Conservation (phyloP, 2,797 vertebrate genomes). For the Mallotus villosus region DNA sequence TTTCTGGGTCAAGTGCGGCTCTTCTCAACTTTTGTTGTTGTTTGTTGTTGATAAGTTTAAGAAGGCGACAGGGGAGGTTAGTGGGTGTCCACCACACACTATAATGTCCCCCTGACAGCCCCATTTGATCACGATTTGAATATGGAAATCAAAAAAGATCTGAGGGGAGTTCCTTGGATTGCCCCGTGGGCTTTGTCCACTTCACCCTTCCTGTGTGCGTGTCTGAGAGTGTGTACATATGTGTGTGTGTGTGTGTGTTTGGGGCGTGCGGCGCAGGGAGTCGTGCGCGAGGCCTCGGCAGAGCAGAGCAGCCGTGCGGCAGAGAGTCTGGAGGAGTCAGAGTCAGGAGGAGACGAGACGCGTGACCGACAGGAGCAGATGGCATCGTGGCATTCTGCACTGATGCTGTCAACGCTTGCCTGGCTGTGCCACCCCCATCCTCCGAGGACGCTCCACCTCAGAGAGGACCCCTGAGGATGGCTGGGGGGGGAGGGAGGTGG, state of each 20-base stretch:
- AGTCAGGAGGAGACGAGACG: background rate
- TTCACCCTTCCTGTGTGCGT: background rate
- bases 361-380: conserved; percentile 17
- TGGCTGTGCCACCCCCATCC: background rate
- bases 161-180: no score
- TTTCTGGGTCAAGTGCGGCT: conserved; percentile 30
- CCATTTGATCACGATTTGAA: no score
- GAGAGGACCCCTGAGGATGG: background rate
- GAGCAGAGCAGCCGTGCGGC: no score
- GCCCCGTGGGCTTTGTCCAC: background rate
- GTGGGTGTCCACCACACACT: no score
- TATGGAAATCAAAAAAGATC: no score
- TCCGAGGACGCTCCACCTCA: background rate
- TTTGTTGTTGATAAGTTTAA: no score
- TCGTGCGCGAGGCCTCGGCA: background rate
- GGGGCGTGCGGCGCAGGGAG: background rate
- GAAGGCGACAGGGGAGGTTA: no score
- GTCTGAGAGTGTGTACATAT: background rate
- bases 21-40: no score
- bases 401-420: conserved; percentile 5
- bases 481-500: background rate
- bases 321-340: background rate
- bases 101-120: no score
- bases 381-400: conserved; percentile 7
- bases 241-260: background rate